These are phyloP conservation scores for Oikopleura vanhoeffeni DNA, from an alignment of 23 tunicate species.

Conservation along the genomic window DNA sequence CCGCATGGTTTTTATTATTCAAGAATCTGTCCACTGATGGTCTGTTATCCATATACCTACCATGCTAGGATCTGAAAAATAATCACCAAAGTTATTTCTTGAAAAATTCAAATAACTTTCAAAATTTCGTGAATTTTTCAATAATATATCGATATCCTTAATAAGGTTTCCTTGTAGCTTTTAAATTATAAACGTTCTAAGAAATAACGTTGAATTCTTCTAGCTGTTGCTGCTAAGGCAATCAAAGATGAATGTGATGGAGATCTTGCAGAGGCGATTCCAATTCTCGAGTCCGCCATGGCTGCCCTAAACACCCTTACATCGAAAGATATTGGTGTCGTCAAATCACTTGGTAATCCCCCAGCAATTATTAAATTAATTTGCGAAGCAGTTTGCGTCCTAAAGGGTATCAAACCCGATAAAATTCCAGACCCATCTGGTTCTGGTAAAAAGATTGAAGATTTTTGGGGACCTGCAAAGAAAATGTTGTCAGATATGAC, in stretches of 20 bases:
- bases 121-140: too few relatives aligned
- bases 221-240: background rate
- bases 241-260: slow-evolving; percentile 90
- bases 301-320: slow-evolving; percentile 58
- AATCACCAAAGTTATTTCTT: too few relatives aligned
- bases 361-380: slow-evolving; percentile 76
- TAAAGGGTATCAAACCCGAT: slow-evolving; percentile 79
- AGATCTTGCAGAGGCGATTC: slow-evolving; percentile 94
- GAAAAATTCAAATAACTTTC: too few relatives aligned
- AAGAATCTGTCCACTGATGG: too few relatives aligned
- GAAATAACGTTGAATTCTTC: too few relatives aligned
- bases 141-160: too few relatives aligned
- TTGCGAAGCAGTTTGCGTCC: slow-evolving; percentile 67
- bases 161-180: too few relatives aligned
- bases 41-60: too few relatives aligned
- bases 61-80: too few relatives aligned
- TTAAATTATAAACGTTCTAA: too few relatives aligned
- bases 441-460: slow-evolving; percentile 71
- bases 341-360: slow-evolving; percentile 74
- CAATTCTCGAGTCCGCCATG: slow-evolving; percentile 71
- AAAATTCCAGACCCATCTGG: slow-evolving; percentile 87
- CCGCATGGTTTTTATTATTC: too few relatives aligned
- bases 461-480: slow-evolving; percentile 90
- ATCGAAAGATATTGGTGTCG: slow-evolving; percentile 70
- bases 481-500: slow-evolving; percentile 93